These are phyloP conservation scores for Botrylloides violaceus DNA, from an alignment of 23 tunicate species.

Conservation along the genomic window DNA sequence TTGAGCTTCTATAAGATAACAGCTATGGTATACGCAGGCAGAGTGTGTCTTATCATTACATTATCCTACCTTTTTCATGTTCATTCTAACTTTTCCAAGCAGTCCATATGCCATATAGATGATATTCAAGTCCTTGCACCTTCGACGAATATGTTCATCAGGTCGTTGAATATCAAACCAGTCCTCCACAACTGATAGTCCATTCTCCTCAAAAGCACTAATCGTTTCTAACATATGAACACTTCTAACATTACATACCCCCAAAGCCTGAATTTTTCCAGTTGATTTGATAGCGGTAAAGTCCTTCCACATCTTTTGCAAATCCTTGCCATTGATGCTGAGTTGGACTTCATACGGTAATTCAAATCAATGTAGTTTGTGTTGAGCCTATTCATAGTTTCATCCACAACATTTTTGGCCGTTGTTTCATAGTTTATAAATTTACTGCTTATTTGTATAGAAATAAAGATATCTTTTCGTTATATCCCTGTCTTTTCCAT, in stretches of 20 bases:
- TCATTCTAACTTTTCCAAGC: slow-evolving; percentile 2
- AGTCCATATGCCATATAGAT: slow-evolving; percentile 57
- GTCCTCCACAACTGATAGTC: slow-evolving; percentile 40
- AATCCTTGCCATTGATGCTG: not conserved
- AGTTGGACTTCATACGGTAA: slow-evolving; percentile 18
- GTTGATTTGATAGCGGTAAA: slow-evolving; percentile 29
- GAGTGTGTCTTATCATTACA: too few species aligned
- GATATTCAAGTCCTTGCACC: slow-evolving; percentile 31
- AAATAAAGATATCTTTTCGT: slow-evolving; percentile 1
- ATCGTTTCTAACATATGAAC: slow-evolving; percentile 3
- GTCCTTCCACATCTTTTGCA: slow-evolving; percentile 25
- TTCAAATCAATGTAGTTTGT: slow-evolving; percentile 40
- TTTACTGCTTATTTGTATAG: not conserved
- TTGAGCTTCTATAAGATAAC: too few species aligned
- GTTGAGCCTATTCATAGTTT: slow-evolving; percentile 25
- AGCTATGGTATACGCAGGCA: too few species aligned
- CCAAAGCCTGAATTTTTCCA: slow-evolving; percentile 32
- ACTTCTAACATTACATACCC: slow-evolving; percentile 35
- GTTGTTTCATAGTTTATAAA: not conserved
- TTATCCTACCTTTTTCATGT: not conserved
- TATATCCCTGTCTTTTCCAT: not conserved
- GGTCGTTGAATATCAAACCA: slow-evolving; percentile 70
- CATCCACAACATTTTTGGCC: not conserved
- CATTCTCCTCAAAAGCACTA: not conserved
- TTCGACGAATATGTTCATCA: slow-evolving; percentile 29